phyloP scores from a whole-genome alignment of 2,888 invertebrate genomes.

The Lasioglossum leucozonium region DNA sequence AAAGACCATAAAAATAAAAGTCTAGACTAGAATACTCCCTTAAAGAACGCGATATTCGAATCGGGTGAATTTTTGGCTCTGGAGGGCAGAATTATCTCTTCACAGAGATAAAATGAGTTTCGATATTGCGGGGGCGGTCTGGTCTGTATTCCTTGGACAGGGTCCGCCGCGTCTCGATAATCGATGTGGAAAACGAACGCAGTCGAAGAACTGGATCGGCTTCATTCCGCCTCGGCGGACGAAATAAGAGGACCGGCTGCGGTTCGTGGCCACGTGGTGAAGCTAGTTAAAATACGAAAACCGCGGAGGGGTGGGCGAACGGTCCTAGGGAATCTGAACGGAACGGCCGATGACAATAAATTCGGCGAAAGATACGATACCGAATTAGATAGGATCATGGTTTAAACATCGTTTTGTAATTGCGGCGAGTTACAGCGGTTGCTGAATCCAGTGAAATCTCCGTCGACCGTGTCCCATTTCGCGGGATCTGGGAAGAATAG shows the following conservation, averaged over 20 bases:
- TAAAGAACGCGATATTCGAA: neutral
- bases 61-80: neutral
- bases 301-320: neutral
- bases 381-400: slow-evolving; percentile 44
- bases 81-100: neutral
- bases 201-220: slow-evolving; percentile 36
- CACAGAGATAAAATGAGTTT: neutral
- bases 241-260: slow-evolving; percentile 38
- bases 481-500: neutral
- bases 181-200: slow-evolving; percentile 30
- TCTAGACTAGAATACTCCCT: no score
- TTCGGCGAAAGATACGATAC: slow-evolving; percentile 24
- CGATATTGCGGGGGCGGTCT: neutral
- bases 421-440: slow-evolving; percentile 38
- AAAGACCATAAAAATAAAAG: no score
- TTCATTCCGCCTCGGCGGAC: slow-evolving; percentile 38
- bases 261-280: slow-evolving; percentile 29
- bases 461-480: slow-evolving; percentile 20
- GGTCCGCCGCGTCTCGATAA: slow-evolving; percentile 30
- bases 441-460: slow-evolving; percentile 29
- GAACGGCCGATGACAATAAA: slow-evolving; percentile 46
- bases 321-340: neutral
- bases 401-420: slow-evolving; percentile 50
- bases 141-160: slow-evolving; percentile 28
- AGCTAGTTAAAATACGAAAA: slow-evolving; percentile 36